Conservation (phyloP, 2,888 invertebrate genomes). For the Lasioglossum vierecki region DNA sequence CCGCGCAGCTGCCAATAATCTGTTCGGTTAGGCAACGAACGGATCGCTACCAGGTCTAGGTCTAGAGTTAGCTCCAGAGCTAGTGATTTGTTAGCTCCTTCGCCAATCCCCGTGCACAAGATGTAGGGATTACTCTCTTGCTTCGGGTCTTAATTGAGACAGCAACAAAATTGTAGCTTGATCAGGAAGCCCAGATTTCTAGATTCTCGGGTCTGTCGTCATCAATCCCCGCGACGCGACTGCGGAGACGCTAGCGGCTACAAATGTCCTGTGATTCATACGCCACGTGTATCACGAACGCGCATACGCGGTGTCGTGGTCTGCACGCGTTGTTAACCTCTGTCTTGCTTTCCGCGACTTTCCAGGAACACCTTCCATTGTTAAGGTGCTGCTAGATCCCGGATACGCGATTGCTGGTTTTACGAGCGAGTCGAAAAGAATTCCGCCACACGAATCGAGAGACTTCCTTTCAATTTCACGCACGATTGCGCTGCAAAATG, state of each 20-base stretch:
- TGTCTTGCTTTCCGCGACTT: slow-evolving; percentile 62
- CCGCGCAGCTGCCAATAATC: background rate
- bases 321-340: slow-evolving; percentile 44
- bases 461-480: slow-evolving; percentile 51
- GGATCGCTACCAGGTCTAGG: background rate
- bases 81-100: background rate
- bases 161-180: background rate
- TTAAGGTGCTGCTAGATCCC: slow-evolving; percentile 58
- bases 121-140: slow-evolving; percentile 4
- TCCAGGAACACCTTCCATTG: slow-evolving; percentile 63
- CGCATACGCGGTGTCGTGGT: slow-evolving; percentile 18
- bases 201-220: slow-evolving; percentile 36
- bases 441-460: slow-evolving; percentile 49
- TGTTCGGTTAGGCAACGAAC: background rate
- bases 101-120: slow-evolving; percentile 1
- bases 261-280: slow-evolving; percentile 64
- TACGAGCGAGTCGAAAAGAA: slow-evolving; percentile 43
- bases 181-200: slow-evolving; percentile 33
- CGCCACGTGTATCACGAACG: slow-evolving; percentile 47
- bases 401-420: slow-evolving; percentile 57
- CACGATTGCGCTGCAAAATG: slow-evolving; percentile 44
- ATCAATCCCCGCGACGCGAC: slow-evolving; percentile 19
- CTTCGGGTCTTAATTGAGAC: slow-evolving; percentile 3
- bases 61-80: background rate
- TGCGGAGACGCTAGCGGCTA: slow-evolving; percentile 50